These are phyloP conservation scores for Sinopyrophorus schimmeli DNA, from an alignment of 2,888 invertebrate genomes.

Conservation along the genomic window DNA sequence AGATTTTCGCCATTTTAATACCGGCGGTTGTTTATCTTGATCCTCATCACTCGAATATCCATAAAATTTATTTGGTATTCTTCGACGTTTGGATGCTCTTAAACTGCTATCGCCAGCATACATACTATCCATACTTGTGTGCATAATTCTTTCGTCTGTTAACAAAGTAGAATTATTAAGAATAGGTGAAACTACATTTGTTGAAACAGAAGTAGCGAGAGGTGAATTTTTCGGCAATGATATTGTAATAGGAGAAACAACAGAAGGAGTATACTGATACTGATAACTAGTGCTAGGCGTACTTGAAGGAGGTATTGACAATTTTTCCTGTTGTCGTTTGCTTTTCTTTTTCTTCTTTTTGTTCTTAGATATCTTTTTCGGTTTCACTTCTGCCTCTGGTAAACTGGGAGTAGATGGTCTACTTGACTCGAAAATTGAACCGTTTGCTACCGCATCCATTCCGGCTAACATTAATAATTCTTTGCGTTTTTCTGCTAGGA, in stretches of 20 bases:
- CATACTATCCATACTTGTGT: slow-evolving; percentile 10
- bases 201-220: slow-evolving; percentile 32
- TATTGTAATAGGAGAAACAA: slow-evolving; percentile 48
- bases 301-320: slow-evolving; percentile 33
- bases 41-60: slow-evolving; percentile 89
- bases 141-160: slow-evolving; percentile 18
- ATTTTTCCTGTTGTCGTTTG: slow-evolving; percentile 54
- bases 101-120: slow-evolving; percentile 65
- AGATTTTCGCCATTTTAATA: slow-evolving; percentile 74
- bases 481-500: slow-evolving; percentile 75
- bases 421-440: slow-evolving; percentile 64
- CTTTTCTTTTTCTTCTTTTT: slow-evolving; percentile 57
- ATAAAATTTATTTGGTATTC: slow-evolving; percentile 84
- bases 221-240: slow-evolving; percentile 47
- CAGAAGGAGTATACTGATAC: slow-evolving; percentile 36
- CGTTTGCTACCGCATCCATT: slow-evolving; percentile 64
- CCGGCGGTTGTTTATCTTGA: slow-evolving; percentile 62
- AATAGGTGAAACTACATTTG: slow-evolving; percentile 19
- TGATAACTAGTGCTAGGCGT: slow-evolving; percentile 32
- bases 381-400: slow-evolving; percentile 58
- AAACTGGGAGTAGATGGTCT: slow-evolving; percentile 67
- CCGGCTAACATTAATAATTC: slow-evolving; percentile 66
- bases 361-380: slow-evolving; percentile 67
- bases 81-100: slow-evolving; percentile 75
- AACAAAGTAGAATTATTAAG: slow-evolving; percentile 16